Base-by-base conservation (phyloP, 2,113 vertebrate genomes). In the Anhinga rufa region DNA sequence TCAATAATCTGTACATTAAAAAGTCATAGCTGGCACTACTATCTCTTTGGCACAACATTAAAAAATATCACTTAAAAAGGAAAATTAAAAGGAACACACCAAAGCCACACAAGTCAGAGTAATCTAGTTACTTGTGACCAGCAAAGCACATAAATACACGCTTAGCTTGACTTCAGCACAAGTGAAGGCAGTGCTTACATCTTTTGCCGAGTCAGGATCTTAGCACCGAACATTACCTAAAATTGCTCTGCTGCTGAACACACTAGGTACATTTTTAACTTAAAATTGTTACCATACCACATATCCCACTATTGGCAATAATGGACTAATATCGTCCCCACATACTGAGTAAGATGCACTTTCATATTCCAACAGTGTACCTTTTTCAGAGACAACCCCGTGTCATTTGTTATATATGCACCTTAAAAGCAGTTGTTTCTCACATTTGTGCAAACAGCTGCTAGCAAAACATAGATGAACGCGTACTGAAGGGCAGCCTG, bases 1-100 rank as follows among this genome's bases (percentile, higher is more conserved):
- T 95, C 95, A 86, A 81, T 93, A 97, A 84, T 74, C 55, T 40
- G 32, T 80, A 92, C 90, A 74, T 95, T 95, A 96, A 97, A 92
- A 91, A 82, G 62, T 82, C 61, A 83, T 48, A 71, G 71, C 76
- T 93, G 81, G 82, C 91, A 83, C 96, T 86, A 17, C 85, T 70
- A 14, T 36, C 87, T 95, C 88, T 95, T 62, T 78, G 44, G 94
- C 60, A 77, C 7, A 74, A 94, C 69, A 52, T 96, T 93, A 3
- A 92, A 93, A 97, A 74, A 52, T 54, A 75, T 22, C 34, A 54
- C 65, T 80, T 86, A 68, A 93, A 97, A 96, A 91, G 66, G 68
- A 86, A 89, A 60, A 90, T 76, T 64, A 88, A 88, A 94, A 83
- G 66, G 54, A 88, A 60, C 34, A 14, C 61, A 84, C 42, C 48